Base-by-base conservation (phyloP, 2,888 invertebrate genomes). In the Troides aeacus region DNA sequence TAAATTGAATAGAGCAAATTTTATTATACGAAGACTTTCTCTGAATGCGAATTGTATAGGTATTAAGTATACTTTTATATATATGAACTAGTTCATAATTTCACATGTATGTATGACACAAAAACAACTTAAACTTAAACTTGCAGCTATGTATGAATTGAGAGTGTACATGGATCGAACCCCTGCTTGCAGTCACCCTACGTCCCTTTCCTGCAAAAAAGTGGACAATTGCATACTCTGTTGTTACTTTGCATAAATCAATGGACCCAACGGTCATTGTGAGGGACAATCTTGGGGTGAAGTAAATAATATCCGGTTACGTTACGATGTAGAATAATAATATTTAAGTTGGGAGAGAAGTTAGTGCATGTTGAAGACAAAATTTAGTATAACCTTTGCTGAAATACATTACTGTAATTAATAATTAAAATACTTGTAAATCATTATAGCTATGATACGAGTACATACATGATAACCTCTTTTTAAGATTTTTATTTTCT, bases 171-270 rank as follows among this genome's bases (percentile, higher is more conserved):
- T 72, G 68, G 68, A 71, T 66, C 70, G 64, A 78, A 82, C 85
- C 86, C 81, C 77, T 81, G 77, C 76, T 82, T 79, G 84, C 81
- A 79, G 77, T 77, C 77, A 74, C 79, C 81, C 84, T 78, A 81
- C 79, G 78, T 72, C 73, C 84, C 85, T 83, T 82, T 81, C 74
- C 78, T 77, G 81, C 87, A 87, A 89, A 90, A 69, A 88, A 85
- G 82, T 84, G 85, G 85, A 84, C 87, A 85, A 86, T 85, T 89
- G 89, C 89, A 90, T 84, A 81, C 81, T 78, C 77, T 78, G 78
- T 79, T 80, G 77, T 80, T 81, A 83, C 84, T 88, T 88, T 90
- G 90, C 91, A 90, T 90, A 90, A 76, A 90, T 90, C 90, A 86
- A 89, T 88, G 86, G 83, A 78, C 79, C 76, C 80, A 79, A 77